phyloP scores from a whole-genome alignment of 1,140 invertebrate species.

The Neotoxoptera formosana region DNA sequence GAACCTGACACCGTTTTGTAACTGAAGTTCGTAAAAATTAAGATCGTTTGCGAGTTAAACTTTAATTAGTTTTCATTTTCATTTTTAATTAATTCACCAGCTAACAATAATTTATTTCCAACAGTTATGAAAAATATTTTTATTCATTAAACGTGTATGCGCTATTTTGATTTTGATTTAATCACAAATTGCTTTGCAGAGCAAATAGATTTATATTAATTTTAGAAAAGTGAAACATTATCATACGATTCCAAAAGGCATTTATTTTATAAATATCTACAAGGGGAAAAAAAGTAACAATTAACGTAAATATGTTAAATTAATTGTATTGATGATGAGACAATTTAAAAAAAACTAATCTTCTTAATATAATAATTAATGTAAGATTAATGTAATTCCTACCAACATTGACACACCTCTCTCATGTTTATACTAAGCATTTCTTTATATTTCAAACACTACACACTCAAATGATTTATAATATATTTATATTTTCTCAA shows the following conservation, averaged over 20 bases:
- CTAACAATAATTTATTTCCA: neutral
- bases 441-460: neutral
- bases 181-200: neutral
- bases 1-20: neutral
- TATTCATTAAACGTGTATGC: neutral
- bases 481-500: neutral
- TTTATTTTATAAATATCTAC: neutral
- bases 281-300: neutral
- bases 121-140: neutral
- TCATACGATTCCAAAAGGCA: neutral
- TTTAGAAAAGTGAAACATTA: neutral
- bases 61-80: constrained; percentile 14
- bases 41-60: constrained; percentile 15
- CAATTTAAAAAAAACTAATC: neutral
- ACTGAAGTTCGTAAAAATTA: constrained; percentile 9
- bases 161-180: neutral
- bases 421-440: neutral
- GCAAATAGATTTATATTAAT: neutral
- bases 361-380: neutral
- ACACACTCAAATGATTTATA: neutral
- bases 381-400: neutral
- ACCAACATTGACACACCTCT: neutral
- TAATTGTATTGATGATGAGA: neutral
- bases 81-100: constrained; percentile 21
- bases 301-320: neutral